These are phyloP conservation scores for Heliconius himera DNA, from an alignment of 1,140 invertebrate species.

Conservation along the genomic window DNA sequence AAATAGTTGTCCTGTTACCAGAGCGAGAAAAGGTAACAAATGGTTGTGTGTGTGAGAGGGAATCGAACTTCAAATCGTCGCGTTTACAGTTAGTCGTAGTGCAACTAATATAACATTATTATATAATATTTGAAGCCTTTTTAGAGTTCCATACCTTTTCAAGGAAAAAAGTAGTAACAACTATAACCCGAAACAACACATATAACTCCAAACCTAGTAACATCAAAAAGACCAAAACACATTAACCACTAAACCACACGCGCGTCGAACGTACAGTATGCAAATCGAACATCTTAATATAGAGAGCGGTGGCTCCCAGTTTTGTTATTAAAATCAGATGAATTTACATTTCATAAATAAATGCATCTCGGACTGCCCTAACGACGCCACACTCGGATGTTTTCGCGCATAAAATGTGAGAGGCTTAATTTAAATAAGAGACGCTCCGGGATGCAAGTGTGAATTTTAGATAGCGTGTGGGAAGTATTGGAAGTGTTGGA, in stretches of 20 bases:
- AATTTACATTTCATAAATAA: conserved; percentile 82
- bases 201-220: not conserved
- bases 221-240: conserved; percentile 19
- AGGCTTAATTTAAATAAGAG: conserved; percentile 71
- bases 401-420: conserved; percentile 62
- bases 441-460: conserved; percentile 26
- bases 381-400: conserved; percentile 68
- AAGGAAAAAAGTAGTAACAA: too few relatives aligned
- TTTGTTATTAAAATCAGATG: conserved; percentile 81
- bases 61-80: too few relatives aligned
- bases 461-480: conserved; percentile 32
- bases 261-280: conserved; percentile 67
- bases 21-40: too few relatives aligned
- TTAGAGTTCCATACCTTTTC: too few relatives aligned
- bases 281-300: conserved; percentile 81
- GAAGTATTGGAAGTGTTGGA: conserved; percentile 1
- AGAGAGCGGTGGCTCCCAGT: conserved; percentile 74
- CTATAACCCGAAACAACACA: too few relatives aligned
- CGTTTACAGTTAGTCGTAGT: too few relatives aligned
- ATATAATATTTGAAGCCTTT: too few relatives aligned
- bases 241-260: conserved; percentile 50
- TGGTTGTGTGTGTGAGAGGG: too few relatives aligned
- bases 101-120: too few relatives aligned
- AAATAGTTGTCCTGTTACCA: too few relatives aligned
- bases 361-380: conserved; percentile 71